These are phyloP conservation scores for Eretmochelys imbricata DNA, from an alignment of 2,113 vertebrate genomes.

Conservation along the genomic window DNA sequence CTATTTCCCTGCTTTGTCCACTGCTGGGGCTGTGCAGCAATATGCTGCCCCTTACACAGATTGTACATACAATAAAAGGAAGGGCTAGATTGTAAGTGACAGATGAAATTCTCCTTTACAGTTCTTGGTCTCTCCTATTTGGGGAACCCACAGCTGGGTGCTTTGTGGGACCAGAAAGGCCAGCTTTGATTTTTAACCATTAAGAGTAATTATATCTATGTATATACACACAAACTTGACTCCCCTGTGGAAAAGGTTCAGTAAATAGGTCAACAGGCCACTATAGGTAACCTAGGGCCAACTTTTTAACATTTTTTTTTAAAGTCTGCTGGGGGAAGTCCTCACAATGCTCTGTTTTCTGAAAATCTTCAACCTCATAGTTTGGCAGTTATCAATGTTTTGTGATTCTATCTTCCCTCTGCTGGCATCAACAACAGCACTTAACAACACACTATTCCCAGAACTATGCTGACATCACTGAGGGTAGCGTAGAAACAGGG, in stretches of 20 bases:
- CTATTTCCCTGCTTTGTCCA: background rate
- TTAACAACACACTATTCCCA: background rate
- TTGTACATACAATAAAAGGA: background rate
- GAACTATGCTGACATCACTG: background rate
- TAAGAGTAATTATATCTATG: constrained; percentile 41
- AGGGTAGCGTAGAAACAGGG: background rate
- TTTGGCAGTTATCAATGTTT: background rate
- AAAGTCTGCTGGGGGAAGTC: background rate
- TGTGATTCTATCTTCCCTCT: background rate
- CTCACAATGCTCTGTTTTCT: background rate
- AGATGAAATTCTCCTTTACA: constrained; percentile 8
- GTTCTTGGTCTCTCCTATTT: background rate
- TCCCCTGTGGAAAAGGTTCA: background rate
- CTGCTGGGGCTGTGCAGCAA: background rate
- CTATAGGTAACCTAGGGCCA: background rate
- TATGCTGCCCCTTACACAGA: background rate
- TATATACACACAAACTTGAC: background rate
- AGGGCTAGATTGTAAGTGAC: background rate
- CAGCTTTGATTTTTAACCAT: background rate
- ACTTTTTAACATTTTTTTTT: background rate
- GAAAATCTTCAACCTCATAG: background rate
- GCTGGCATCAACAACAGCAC: background rate
- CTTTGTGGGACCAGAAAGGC: background rate
- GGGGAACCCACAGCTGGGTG: background rate
- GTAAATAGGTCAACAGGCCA: background rate